Conservation (phyloP, 2,113 vertebrate genomes). For the Synodontis membranacea region DNA sequence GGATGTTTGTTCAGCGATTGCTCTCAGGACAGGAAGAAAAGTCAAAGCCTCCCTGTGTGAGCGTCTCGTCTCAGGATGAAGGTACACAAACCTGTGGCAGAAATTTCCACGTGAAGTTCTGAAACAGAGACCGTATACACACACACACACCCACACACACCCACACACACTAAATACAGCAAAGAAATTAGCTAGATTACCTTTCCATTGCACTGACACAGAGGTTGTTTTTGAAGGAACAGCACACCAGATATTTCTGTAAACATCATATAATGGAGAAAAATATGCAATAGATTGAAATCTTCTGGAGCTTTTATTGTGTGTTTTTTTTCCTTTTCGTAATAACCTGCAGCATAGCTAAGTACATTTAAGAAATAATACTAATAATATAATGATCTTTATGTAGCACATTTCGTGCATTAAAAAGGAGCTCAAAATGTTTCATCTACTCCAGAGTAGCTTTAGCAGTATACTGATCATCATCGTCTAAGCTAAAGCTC, state of each 20-base stretch:
- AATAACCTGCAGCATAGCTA: not conserved
- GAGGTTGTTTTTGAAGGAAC: not conserved
- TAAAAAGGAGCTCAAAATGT: not conserved
- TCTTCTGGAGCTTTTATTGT: not conserved
- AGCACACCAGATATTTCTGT: not conserved
- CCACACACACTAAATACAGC: not conserved
- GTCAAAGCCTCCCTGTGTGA: conserved; percentile 25
- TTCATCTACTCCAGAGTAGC: not conserved
- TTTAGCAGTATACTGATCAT: not conserved
- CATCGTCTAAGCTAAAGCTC: not conserved
- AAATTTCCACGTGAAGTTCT: conserved; percentile 29
- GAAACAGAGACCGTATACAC: not conserved
- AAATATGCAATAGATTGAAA: not conserved
- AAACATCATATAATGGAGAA: not conserved
- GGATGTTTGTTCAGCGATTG: conserved; percentile 21
- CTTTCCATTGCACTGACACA: not conserved
- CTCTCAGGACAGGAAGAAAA: not conserved
- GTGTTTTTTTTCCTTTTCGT: not conserved
- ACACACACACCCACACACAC: conserved; percentile 22
- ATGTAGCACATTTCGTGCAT: not conserved
- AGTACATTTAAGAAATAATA: not conserved
- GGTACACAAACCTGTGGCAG: conserved; percentile 17
- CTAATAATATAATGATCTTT: not conserved
- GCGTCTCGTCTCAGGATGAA: not conserved
- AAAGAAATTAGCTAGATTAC: not conserved